Conservation (phyloP, 2,797 vertebrate species). For the Tenualosa ilisha region DNA sequence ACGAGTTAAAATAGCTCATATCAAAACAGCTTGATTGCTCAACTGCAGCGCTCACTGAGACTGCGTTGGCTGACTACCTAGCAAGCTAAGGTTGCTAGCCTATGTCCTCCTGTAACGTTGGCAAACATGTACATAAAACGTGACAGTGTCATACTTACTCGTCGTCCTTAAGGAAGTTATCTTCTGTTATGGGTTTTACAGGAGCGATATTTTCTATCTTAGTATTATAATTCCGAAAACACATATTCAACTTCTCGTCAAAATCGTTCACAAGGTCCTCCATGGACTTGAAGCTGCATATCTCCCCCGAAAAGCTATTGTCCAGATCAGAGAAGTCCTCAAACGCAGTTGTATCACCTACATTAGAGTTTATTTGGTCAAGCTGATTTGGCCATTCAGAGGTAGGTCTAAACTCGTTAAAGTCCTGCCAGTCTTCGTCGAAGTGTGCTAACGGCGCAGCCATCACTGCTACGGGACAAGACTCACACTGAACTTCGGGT, state of each 20-base stretch:
- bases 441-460: slow-evolving; percentile 86
- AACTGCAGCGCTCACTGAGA: background rate
- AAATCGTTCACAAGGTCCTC: slow-evolving; percentile 80
- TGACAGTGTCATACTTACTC: slow-evolving; percentile 80
- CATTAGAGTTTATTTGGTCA: slow-evolving; percentile 74
- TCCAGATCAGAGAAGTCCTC: slow-evolving; percentile 74
- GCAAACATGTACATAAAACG: background rate
- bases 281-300: slow-evolving; percentile 77
- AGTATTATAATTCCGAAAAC: slow-evolving; percentile 85
- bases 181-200: slow-evolving; percentile 86
- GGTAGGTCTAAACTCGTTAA: slow-evolving; percentile 88
- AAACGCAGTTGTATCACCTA: slow-evolving; percentile 71
- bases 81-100: background rate
- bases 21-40: background rate
- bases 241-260: slow-evolving; percentile 90
- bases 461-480: slow-evolving; percentile 69
- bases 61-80: background rate
- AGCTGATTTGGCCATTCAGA: slow-evolving; percentile 60
- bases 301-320: slow-evolving; percentile 74
- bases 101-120: background rate
- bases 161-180: slow-evolving; percentile 85
- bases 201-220: slow-evolving; percentile 81
- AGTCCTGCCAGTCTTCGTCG: slow-evolving; percentile 97
- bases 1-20: background rate
- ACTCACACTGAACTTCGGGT: background rate